These are phyloP conservation scores for Pseudolaguvia tuberculata DNA, from an alignment of 2,113 vertebrate genomes.

Conservation along the genomic window DNA sequence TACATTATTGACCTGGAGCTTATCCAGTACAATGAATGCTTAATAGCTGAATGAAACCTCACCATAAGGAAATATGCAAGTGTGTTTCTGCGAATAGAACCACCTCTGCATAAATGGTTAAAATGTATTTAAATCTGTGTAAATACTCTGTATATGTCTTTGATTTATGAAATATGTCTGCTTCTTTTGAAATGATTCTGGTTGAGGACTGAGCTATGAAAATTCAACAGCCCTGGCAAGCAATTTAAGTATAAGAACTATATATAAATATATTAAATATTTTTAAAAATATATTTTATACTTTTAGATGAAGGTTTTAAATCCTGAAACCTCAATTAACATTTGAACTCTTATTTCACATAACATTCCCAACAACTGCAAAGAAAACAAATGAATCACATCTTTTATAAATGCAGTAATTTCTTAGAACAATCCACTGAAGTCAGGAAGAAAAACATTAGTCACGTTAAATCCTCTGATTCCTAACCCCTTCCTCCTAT, in stretches of 20 bases:
- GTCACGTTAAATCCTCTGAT: constrained; percentile 31
- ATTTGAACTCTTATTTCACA: neutral
- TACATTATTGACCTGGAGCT: neutral
- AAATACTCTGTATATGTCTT: too few species aligned
- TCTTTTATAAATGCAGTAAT: constrained; percentile 11
- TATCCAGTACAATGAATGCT: neutral
- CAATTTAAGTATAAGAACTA: neutral
- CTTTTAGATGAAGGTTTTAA: too few species aligned
- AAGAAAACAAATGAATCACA: constrained; percentile 33
- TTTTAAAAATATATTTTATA: too few species aligned
- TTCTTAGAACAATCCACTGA: constrained; percentile 40
- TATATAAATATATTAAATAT: too few species aligned
- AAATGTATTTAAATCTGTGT: neutral
- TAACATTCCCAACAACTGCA: neutral
- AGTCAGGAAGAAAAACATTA: constrained; percentile 42
- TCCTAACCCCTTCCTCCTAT: constrained; percentile 39
- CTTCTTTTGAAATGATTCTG: neutral
- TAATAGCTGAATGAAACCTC: constrained; percentile 1
- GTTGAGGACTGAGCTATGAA: neutral
- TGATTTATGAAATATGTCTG: too few species aligned
- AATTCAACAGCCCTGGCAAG: neutral
- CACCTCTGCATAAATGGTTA: too few species aligned
- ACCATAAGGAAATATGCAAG: neutral
- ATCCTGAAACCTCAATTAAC: neutral
- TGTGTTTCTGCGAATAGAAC: neutral